Evolutionary conservation across 1,140 invertebrate species (phyloP).

Genomic region (Eueides isabella): DNA sequence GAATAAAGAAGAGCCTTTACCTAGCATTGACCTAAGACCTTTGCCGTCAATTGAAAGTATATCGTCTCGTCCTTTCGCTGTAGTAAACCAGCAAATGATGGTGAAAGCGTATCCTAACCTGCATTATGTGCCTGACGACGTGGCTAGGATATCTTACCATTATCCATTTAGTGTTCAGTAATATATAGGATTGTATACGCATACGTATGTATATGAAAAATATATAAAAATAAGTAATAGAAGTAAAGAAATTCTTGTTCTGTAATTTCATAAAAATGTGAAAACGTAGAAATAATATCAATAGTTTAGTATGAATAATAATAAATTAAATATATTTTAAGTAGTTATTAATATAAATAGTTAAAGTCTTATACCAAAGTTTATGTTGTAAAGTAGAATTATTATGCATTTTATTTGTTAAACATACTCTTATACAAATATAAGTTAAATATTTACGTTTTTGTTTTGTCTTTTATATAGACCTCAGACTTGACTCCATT

Average conservation of each 20-base stretch:
- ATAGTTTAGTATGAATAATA: constrained; percentile 5
- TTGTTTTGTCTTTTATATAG: neutral
- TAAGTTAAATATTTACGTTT: neutral
- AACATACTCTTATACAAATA: constrained; percentile 9
- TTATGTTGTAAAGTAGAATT: neutral
- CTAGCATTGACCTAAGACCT: constrained; percentile 66
- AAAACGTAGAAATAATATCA: no score
- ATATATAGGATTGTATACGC: neutral
- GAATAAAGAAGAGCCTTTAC: constrained; percentile 61
- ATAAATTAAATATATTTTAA: neutral
- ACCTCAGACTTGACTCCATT: neutral
- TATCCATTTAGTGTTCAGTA: constrained; percentile 76
- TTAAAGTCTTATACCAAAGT: constrained; percentile 9
- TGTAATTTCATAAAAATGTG: neutral
- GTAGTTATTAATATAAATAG: constrained; percentile 1
- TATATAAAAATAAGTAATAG: neutral
- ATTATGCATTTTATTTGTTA: constrained; percentile 2
- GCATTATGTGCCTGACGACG: constrained; percentile 72
- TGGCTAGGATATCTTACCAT: constrained; percentile 72
- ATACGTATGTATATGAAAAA: neutral
- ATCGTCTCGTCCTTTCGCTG: constrained; percentile 71
- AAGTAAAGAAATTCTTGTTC: neutral
- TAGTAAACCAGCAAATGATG: constrained; percentile 81
- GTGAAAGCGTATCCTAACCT: constrained; percentile 79
- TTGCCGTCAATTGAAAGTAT: constrained; percentile 77